Conservation (phyloP, 2,797 vertebrate genomes). For the Semotilus atromaculatus region DNA sequence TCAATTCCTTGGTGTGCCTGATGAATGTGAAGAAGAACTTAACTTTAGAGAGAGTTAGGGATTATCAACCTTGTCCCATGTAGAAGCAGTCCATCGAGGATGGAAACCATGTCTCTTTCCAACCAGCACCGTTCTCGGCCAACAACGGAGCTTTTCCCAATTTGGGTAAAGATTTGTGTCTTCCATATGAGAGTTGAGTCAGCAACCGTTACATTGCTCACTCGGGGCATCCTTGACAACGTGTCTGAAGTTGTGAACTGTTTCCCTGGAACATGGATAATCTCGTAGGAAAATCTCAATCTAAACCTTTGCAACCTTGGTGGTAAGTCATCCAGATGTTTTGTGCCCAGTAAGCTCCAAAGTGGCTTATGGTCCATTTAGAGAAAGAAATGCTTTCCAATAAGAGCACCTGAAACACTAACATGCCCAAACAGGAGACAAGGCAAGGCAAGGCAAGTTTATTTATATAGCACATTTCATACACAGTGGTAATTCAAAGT, state of each 20-base stretch:
- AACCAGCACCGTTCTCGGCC: neutral
- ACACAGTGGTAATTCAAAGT: no score
- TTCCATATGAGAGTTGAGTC: neutral
- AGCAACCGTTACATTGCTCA: neutral
- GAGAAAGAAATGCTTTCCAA: neutral
- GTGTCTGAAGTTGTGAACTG: neutral
- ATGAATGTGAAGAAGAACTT: neutral
- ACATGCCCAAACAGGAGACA: neutral
- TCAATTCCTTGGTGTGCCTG: neutral
- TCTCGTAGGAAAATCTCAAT: slow-evolving; percentile 1
- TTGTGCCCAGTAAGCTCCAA: neutral
- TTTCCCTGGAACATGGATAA: neutral
- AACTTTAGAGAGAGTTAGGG: no score
- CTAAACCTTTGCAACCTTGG: neutral
- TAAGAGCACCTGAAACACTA: neutral
- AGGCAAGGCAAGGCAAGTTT: no score
- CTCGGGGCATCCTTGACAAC: neutral
- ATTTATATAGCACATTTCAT: no score
- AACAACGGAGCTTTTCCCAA: neutral
- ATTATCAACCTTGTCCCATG: neutral
- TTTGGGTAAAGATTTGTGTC: slow-evolving; percentile 1
- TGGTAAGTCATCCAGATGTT: neutral
- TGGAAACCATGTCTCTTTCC: slow-evolving; percentile 1
- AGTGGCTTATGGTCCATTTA: neutral
- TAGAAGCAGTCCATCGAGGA: neutral